Percentiles rank a stretch among this genome's conserved stretches.
Evolutionary conservation across 1,140 invertebrate genomes (phyloP).

Genomic region (Mesaphorura yosii): DNA sequence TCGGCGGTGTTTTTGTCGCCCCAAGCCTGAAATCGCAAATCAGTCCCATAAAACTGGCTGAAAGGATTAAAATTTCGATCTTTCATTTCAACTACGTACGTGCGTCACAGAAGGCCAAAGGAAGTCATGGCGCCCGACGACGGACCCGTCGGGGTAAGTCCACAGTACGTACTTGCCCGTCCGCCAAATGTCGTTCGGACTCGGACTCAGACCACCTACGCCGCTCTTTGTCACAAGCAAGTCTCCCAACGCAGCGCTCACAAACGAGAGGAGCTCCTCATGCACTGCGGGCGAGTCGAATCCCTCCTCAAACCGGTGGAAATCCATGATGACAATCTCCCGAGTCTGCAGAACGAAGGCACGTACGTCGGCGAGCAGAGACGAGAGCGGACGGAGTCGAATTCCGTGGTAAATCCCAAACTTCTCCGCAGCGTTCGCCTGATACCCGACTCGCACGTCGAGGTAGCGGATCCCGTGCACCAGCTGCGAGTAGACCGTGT

Average conservation of each 20-base stretch:
- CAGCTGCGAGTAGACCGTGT: conserved; percentile 44
- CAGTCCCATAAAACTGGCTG: background rate
- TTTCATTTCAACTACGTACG: no score
- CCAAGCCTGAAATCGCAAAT: conserved; percentile 9
- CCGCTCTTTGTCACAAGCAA: background rate
- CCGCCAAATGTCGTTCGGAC: conserved; percentile 20
- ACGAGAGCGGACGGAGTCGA: conserved; percentile 47
- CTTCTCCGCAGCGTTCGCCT: conserved; percentile 37
- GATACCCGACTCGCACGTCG: conserved; percentile 47
- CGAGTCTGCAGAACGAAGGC: conserved; percentile 49
- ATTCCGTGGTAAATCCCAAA: conserved; percentile 60
- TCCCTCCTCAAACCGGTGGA: conserved; percentile 45
- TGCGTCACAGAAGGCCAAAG: conserved; percentile 9
- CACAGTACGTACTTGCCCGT: conserved; percentile 18
- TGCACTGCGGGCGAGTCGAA: background rate
- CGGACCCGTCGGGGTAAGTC: conserved; percentile 23
- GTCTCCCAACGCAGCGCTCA: background rate
- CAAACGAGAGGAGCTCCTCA: conserved; percentile 8
- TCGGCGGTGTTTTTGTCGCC: conserved; percentile 6
- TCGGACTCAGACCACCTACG: background rate
- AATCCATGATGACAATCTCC: conserved; percentile 51
- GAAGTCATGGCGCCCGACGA: conserved; percentile 10
- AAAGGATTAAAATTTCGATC: no score
- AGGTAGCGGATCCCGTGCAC: conserved; percentile 47
- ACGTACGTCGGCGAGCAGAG: conserved; percentile 48